These are phyloP conservation scores for Cynaeus angustus DNA, from an alignment of 2,888 invertebrate species.

Conservation along the genomic window DNA sequence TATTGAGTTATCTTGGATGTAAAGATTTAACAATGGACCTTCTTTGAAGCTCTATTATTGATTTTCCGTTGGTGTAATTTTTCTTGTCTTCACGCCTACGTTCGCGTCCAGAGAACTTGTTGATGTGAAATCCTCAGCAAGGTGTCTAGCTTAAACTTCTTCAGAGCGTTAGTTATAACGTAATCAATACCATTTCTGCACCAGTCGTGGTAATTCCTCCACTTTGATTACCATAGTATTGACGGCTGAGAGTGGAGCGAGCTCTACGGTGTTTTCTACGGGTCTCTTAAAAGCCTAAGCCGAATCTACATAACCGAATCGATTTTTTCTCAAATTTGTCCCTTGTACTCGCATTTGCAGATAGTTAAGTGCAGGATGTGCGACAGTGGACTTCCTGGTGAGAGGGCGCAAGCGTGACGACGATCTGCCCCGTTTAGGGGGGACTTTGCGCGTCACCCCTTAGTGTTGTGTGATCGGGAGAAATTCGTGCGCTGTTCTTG, in stretches of 20 bases:
- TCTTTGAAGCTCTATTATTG: no score
- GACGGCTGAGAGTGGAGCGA: no score
- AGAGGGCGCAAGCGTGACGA: conserved; percentile 56
- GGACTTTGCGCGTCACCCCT: conserved; percentile 52
- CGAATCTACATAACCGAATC: background rate
- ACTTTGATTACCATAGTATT: no score
- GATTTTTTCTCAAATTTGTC: conserved; percentile 18
- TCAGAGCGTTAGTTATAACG: no score
- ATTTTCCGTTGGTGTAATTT: no score
- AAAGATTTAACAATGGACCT: no score
- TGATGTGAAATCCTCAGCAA: background rate
- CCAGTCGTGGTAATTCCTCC: no score
- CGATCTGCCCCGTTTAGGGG: conserved; percentile 45
- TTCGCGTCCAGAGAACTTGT: background rate
- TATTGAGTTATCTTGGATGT: no score
- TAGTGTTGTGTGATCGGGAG: conserved; percentile 52
- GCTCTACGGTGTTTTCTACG: background rate
- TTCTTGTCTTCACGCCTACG: no score
- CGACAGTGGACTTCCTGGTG: conserved; percentile 45
- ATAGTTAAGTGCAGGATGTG: conserved; percentile 41
- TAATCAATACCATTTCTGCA: no score
- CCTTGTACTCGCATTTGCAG: conserved; percentile 20
- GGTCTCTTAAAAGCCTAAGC: background rate
- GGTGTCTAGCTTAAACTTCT: no score
- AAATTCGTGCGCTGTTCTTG: conserved; percentile 45